Evolutionary conservation across 2,113 vertebrate genomes (phyloP).

Genomic region (Pantherophis guttatus): DNA sequence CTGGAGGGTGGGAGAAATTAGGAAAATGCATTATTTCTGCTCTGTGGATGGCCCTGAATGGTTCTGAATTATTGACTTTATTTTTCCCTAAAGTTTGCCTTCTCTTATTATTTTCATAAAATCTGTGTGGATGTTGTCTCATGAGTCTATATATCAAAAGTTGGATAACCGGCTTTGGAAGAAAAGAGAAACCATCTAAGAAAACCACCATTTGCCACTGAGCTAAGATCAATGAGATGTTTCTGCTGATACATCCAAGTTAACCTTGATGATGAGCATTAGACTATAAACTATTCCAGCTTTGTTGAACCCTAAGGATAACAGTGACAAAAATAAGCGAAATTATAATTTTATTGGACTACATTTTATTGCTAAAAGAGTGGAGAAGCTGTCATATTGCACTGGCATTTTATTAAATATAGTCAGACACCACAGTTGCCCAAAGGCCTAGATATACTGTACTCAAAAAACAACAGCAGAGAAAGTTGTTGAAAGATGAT

Average conservation of each 20-base stretch:
- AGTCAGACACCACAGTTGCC: not conserved
- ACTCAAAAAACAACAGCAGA: not conserved
- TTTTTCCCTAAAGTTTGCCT: not conserved
- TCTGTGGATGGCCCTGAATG: not conserved
- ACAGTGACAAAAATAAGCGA: not conserved
- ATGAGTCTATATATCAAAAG: not conserved
- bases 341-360: not conserved
- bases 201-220: not conserved
- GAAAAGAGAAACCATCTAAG: not conserved
- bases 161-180: not conserved
- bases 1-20: not conserved
- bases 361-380: not conserved
- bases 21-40: not conserved
- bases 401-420: not conserved
- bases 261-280: not conserved
- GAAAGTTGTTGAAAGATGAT: not conserved
- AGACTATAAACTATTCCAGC: too few relatives aligned
- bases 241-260: not conserved
- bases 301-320: not conserved
- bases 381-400: not conserved
- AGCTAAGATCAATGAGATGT: not conserved
- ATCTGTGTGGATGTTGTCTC: not conserved
- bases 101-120: not conserved
- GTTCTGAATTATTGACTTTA: not conserved
- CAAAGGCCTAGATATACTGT: not conserved